phyloP scores from a whole-genome alignment of 2,888 invertebrate species.

The Nomada fabriciana region DNA sequence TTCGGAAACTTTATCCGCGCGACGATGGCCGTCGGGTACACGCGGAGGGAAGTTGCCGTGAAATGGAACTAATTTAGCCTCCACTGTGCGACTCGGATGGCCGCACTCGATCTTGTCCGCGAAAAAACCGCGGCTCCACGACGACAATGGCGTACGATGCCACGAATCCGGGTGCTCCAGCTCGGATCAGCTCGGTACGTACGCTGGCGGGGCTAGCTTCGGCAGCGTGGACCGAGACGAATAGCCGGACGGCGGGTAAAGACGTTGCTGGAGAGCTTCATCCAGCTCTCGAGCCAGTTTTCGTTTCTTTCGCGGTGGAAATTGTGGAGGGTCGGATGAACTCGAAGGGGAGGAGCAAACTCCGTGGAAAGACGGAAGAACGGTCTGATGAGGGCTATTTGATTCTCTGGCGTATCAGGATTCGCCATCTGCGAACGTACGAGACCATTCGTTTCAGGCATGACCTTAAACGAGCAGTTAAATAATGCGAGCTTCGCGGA shows the following conservation, averaged over 20 bases:
- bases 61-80: slow-evolving; percentile 67
- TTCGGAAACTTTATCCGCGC: slow-evolving; percentile 48
- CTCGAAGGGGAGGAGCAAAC: slow-evolving; percentile 11
- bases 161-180: background rate
- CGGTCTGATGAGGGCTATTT: slow-evolving; percentile 74
- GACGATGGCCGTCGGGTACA: slow-evolving; percentile 22
- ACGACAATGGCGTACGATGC: slow-evolving; percentile 28
- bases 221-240: slow-evolving; percentile 58
- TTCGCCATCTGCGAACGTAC: background rate
- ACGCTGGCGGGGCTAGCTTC: slow-evolving; percentile 44
- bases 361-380: slow-evolving; percentile 38
- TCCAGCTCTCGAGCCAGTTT: background rate
- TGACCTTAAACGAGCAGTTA: slow-evolving; percentile 19
- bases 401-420: slow-evolving; percentile 41
- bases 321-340: slow-evolving; percentile 3
- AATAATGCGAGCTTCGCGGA: slow-evolving; percentile 31
- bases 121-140: slow-evolving; percentile 23
- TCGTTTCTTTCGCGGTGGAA: background rate
- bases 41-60: slow-evolving; percentile 51
- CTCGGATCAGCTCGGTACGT: slow-evolving; percentile 7
- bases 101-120: slow-evolving; percentile 59
- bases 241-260: slow-evolving; percentile 50
- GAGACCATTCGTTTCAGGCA: slow-evolving; percentile 10
- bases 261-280: slow-evolving; percentile 14
- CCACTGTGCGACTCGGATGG: slow-evolving; percentile 29